Evolutionary conservation across 2,113 vertebrate genomes (phyloP).

Genomic region (Nyctereutes procyonoides): DNA sequence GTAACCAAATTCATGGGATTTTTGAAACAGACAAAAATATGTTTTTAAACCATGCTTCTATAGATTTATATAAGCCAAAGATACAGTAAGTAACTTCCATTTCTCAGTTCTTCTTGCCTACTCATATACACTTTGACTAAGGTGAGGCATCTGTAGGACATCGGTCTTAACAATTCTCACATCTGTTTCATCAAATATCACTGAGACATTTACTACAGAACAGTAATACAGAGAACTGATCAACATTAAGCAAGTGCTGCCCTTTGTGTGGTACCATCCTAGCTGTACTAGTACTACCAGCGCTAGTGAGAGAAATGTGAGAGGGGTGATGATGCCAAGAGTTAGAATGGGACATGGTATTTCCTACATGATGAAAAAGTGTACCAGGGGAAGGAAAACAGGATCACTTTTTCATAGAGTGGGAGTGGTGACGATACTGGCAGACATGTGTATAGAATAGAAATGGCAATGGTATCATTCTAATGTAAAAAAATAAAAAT

Average conservation of each 20-base stretch:
- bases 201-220: neutral
- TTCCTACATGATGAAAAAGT: neutral
- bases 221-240: neutral
- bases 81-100: neutral
- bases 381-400: neutral
- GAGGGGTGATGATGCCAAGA: neutral
- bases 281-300: neutral
- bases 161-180: neutral
- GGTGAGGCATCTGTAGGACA: neutral
- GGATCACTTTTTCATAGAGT: neutral
- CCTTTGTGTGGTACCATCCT: neutral
- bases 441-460: neutral
- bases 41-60: neutral
- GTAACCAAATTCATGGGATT: neutral
- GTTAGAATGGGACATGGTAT: neutral
- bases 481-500: neutral
- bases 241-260: neutral
- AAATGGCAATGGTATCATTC: neutral
- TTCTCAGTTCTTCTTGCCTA: neutral
- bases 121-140: too few relatives aligned
- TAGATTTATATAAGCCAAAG: neutral
- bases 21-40: neutral
- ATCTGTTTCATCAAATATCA: neutral
- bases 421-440: too few relatives aligned
- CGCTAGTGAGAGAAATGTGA: neutral